Percentiles rank a stretch among this genome's conserved stretches.
These are phyloP conservation scores for Dryoscopus gambensis DNA, from an alignment of 2,113 vertebrate species.

Conservation along the genomic window DNA sequence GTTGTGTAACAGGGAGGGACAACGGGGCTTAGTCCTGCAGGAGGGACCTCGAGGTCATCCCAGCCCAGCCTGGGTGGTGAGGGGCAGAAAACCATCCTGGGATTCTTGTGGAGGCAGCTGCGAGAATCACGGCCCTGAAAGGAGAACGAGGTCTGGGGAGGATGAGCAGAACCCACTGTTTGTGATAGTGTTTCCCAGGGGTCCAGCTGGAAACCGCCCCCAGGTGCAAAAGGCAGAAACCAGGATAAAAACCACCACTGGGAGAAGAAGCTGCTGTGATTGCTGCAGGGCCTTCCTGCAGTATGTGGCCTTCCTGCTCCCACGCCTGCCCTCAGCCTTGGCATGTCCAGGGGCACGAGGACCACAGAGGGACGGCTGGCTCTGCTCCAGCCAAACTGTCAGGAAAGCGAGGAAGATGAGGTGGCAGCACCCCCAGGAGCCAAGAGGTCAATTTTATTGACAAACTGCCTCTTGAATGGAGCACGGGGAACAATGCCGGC, in stretches of 20 bases:
- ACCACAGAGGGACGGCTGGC: rapidly evolving
- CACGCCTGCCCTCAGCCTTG: background rate
- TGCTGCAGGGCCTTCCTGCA: background rate
- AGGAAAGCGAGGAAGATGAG: background rate
- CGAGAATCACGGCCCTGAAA: rapidly evolving
- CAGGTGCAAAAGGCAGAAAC: background rate
- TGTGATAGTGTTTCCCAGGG: rapidly evolving
- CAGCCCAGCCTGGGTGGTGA: background rate
- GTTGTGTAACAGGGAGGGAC: background rate
- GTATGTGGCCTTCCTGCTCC: background rate
- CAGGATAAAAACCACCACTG: rapidly evolving
- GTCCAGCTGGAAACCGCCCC: background rate
- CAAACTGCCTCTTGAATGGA: constrained; percentile 31
- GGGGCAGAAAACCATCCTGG: background rate
- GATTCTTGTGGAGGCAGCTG: background rate
- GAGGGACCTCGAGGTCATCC: background rate
- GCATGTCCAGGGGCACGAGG: background rate
- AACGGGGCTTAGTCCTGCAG: rapidly evolving
- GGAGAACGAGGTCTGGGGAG: background rate
- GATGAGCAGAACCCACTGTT: rapidly evolving
- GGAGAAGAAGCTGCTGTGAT: rapidly evolving
- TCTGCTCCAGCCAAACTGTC: background rate
- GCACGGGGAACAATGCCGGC: background rate
- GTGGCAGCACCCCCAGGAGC: background rate
- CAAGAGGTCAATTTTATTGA: constrained; percentile 42